Evolutionary conservation across 92 coral and sea anemone species (phyloP).

Genomic region (Palythoa grandis): DNA sequence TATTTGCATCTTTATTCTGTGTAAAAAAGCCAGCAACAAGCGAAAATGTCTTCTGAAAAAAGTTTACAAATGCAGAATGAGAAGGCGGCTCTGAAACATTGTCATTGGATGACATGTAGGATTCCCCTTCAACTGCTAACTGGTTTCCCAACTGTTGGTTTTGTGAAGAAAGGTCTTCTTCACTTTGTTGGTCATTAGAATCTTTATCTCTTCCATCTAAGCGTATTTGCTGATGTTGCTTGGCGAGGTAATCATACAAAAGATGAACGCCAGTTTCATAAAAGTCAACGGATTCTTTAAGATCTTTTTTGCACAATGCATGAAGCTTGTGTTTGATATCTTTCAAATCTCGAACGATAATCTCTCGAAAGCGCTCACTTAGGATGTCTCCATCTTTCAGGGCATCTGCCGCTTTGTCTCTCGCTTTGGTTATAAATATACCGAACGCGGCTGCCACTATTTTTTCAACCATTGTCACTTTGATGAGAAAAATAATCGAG

Average conservation of each 20-base stretch:
- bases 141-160: no score
- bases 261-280: constrained; percentile 32
- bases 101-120: no score
- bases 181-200: not conserved
- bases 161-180: not conserved
- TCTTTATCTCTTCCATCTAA: not conserved
- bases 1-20: not conserved
- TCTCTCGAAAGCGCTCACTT: constrained; percentile 37
- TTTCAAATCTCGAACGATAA: constrained; percentile 32
- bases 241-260: constrained; percentile 26
- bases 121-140: no score
- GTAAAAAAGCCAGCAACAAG: not conserved
- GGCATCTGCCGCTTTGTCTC: constrained; percentile 27
- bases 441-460: not conserved
- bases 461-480: not conserved
- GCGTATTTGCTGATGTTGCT: not conserved
- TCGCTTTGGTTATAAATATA: constrained; percentile 3
- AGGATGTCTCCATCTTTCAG: constrained; percentile 31
- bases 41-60: no score
- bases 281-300: constrained; percentile 26
- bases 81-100: no score
- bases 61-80: no score
- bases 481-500: no score
- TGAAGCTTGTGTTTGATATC: constrained; percentile 40
- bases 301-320: constrained; percentile 36